phyloP scores from a whole-genome alignment of 2,797 vertebrate genomes.

The Octomys mimax region DNA sequence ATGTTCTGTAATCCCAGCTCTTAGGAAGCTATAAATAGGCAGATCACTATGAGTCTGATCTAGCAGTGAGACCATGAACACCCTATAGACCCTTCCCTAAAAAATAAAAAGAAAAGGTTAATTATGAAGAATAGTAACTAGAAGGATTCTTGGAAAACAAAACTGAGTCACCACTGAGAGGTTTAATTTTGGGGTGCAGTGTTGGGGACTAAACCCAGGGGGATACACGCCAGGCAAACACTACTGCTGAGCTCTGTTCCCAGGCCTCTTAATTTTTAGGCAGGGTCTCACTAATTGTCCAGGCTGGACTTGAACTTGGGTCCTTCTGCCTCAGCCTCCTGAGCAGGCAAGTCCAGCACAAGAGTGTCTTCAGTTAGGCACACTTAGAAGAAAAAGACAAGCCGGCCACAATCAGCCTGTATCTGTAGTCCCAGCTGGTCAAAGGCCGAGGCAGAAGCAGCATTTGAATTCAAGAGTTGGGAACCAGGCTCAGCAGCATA shows the following conservation, averaged over 20 bases:
- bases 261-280: not conserved
- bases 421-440: not conserved
- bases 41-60: no score
- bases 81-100: no score
- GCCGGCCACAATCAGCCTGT: no score
- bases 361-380: not conserved
- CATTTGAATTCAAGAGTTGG: not conserved
- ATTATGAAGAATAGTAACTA: not conserved
- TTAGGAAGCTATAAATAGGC: no score
- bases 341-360: not conserved
- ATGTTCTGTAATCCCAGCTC: no score
- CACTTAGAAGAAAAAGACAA: not conserved
- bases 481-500: not conserved
- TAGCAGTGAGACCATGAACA: no score
- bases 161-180: not conserved
- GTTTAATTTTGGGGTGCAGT: not conserved
- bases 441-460: no score
- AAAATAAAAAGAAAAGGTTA: not conserved
- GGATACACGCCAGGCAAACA: not conserved
- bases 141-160: not conserved
- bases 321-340: not conserved
- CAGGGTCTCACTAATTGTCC: not conserved
- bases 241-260: not conserved
- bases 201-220: not conserved
- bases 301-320: not conserved